Evolutionary conservation across 2,888 invertebrate genomes (phyloP).

Genomic region (Malthinus flaveolus): DNA sequence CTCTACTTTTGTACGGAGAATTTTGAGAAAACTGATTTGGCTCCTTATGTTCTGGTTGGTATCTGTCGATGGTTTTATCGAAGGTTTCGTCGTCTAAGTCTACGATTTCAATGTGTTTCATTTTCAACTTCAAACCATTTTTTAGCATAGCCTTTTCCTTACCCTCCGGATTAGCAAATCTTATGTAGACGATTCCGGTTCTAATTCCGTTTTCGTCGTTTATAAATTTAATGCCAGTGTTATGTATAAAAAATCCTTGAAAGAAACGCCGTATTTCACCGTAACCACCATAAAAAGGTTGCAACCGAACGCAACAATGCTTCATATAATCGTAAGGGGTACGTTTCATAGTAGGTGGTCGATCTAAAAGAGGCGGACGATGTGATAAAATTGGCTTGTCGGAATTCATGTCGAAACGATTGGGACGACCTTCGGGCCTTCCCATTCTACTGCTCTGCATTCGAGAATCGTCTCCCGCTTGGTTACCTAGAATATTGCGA

Average conservation of each 20-base stretch:
- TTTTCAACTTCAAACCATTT: slow-evolving; percentile 67
- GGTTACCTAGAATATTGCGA: not conserved
- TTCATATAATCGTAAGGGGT: slow-evolving; percentile 11
- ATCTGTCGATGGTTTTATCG: slow-evolving; percentile 74
- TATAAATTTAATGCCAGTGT: slow-evolving; percentile 84
- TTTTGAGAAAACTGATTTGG: slow-evolving; percentile 20
- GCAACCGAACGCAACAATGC: slow-evolving; percentile 71
- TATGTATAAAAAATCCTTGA: slow-evolving; percentile 71
- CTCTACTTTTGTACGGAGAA: not conserved
- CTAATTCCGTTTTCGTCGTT: slow-evolving; percentile 79
- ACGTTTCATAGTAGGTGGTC: slow-evolving; percentile 8
- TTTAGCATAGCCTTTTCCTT: slow-evolving; percentile 72
- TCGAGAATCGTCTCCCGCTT: slow-evolving; percentile 9
- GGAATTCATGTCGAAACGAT: slow-evolving; percentile 10
- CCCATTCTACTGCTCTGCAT: not conserved
- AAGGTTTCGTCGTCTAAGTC: slow-evolving; percentile 73
- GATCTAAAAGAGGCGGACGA: slow-evolving; percentile 2
- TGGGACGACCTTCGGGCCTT: slow-evolving; percentile 10
- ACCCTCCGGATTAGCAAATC: slow-evolving; percentile 71
- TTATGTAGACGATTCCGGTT: slow-evolving; percentile 78
- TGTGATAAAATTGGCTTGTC: not conserved
- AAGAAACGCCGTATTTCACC: slow-evolving; percentile 84
- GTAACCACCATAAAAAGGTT: slow-evolving; percentile 71
- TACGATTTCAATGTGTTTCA: slow-evolving; percentile 68
- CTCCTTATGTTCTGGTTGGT: slow-evolving; percentile 58